Evolutionary conservation across 2,888 invertebrate genomes (phyloP), one percentile per base, ranked within the genome.

Genomic region (Cloeon dipterum): DNA sequence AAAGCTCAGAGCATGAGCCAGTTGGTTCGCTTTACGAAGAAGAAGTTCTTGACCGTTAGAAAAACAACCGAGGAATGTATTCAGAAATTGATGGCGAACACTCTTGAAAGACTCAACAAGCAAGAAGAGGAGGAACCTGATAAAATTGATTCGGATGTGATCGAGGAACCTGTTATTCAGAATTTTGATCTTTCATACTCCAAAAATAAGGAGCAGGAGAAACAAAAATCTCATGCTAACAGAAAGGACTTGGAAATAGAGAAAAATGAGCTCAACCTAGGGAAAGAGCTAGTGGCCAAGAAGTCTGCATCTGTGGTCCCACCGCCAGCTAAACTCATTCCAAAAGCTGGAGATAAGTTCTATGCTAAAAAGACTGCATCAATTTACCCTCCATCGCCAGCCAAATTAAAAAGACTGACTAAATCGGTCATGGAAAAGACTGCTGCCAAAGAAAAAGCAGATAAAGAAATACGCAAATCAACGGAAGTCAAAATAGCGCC

Each of bases 141-240:
- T n/a, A 23, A n/a, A 3, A 34, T 25, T 29, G n/a, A 1, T 3
- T 29, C 29, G 11, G 36, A 36, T 4, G 3, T 7, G 3, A 19
- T 3, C 1, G 36, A 20, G 14, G 29, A 29, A 17, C 10, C 7
- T 11, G 23, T 20, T 19, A 36, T 29, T 16, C 20, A 21, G 4
- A 32, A 4, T 16, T 36, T 36, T 26, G n/a, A n/a, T n/a, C n/a
- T n/a, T n/a, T n/a, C n/a, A n/a, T n/a, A 7, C 13, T 8, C 11
- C 3, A 39, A 21, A 20, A 26, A 39, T 29, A 32, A 10, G 11
- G 34, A 25, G 11, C 19, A 32, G 18, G 34, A 39, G 18, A 26
- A 20, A 14, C 3, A 34, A 4, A n/a, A 10, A 2, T 34, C 34
- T 11, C 13, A 14, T 2, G 26, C 33, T 18, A 38, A 38, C 5